Conservation (phyloP, 2,797 vertebrate genomes). For the Dicrostonyx torquatus region DNA sequence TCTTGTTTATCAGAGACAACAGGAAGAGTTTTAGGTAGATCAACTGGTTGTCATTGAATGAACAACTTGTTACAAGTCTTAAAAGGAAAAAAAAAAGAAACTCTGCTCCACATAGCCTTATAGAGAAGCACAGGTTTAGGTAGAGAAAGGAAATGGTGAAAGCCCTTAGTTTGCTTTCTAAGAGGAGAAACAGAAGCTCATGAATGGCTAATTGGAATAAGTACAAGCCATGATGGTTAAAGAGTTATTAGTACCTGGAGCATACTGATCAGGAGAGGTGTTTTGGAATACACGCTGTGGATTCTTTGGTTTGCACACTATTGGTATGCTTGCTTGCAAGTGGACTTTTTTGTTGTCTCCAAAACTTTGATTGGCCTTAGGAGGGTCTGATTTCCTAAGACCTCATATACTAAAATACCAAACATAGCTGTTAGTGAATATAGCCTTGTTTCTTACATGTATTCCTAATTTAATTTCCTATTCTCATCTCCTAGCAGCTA, state of each 20-base stretch:
- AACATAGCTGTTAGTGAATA: not conserved
- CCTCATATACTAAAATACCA: not conserved
- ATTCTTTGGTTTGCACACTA: not conserved
- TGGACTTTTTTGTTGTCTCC: not conserved
- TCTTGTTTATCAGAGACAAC: not conserved
- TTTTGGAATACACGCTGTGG: not conserved
- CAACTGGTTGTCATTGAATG: not conserved
- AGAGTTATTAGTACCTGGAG: not conserved
- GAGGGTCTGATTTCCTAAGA: not conserved
- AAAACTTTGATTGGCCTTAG: not conserved
- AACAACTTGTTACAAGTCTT: not conserved
- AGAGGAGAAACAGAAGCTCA: not conserved
- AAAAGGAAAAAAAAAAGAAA: not conserved
- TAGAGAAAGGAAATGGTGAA: not conserved
- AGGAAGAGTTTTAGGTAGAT: not conserved
- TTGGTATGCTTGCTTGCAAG: not conserved
- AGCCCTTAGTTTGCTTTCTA: not conserved
- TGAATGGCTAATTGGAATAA: not conserved
- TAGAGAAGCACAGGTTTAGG: accelerated
- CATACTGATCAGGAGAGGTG: not conserved
- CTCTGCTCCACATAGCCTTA: accelerated
- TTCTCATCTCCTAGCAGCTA: not conserved
- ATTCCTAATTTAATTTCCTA: not conserved
- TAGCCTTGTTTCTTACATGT: not conserved
- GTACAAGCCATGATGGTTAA: no score